Conservation (phyloP, 1,140 invertebrate species). For the Pentalonia nigronervosa region DNA sequence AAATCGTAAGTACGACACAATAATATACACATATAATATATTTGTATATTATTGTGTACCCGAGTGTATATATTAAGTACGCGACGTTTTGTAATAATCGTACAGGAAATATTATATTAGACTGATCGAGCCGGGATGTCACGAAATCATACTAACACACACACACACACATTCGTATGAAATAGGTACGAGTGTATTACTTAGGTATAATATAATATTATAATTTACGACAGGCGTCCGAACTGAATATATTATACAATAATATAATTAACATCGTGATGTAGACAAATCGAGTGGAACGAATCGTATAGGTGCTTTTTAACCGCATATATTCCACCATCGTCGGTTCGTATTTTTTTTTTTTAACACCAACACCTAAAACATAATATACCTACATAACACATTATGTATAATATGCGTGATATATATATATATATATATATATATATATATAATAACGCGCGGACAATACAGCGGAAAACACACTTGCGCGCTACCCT, state of each 20-base stretch:
- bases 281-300: slow-evolving; percentile 1
- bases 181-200: neutral
- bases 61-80: no score
- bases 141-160: neutral
- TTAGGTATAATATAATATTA: no score
- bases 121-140: neutral
- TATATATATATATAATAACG: neutral
- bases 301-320: slow-evolving; percentile 8
- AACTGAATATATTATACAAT: neutral
- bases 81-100: neutral
- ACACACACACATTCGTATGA: neutral
- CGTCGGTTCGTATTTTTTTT: neutral
- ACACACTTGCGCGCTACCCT: neutral
- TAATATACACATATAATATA: no score
- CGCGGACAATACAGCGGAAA: neutral
- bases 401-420: neutral
- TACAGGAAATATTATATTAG: neutral
- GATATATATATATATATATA: neutral
- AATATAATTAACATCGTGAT: slow-evolving; percentile 12
- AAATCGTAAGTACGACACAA: no score
- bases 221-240: neutral
- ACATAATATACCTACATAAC: neutral
- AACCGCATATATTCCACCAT: neutral
- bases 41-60: no score
- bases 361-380: neutral